A percentile compares a stretch with the other conserved stretches of the same genome.
phyloP scores from a whole-genome alignment of 2,888 invertebrate species.

The Spodoptera exigua region DNA sequence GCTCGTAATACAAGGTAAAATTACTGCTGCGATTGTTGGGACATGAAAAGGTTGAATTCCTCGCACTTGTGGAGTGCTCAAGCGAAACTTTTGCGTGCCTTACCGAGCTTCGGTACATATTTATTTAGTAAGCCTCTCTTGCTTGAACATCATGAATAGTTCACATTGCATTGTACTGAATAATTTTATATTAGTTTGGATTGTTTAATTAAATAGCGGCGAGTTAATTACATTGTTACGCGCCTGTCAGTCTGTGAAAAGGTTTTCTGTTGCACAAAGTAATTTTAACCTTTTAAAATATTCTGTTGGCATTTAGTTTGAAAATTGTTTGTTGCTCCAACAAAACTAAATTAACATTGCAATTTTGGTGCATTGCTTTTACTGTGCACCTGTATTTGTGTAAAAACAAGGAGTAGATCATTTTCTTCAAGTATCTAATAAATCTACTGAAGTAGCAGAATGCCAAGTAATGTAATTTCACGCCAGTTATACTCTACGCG shows the following conservation, averaged over 20 bases:
- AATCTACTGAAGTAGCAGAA: neutral
- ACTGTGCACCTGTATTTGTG: no score
- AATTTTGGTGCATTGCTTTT: no score
- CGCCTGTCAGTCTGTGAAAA: slow-evolving; percentile 47
- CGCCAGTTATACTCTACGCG: slow-evolving; percentile 27
- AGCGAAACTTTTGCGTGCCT: slow-evolving; percentile 66
- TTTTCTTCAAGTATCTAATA: neutral
- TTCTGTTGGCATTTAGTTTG: slow-evolving; percentile 14
- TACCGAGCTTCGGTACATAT: slow-evolving; percentile 62
- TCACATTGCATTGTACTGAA: slow-evolving; percentile 63
- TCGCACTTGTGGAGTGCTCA: slow-evolving; percentile 58
- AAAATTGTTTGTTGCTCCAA: slow-evolving; percentile 12
- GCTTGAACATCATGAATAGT: slow-evolving; percentile 67
- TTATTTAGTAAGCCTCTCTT: slow-evolving; percentile 64
- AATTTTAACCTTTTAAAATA: slow-evolving; percentile 27
- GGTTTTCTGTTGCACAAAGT: slow-evolving; percentile 39
- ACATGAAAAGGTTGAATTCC: slow-evolving; percentile 61
- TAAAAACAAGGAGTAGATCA: neutral
- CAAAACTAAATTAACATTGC: no score
- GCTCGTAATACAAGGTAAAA: slow-evolving; percentile 42
- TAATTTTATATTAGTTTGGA: slow-evolving; percentile 66
- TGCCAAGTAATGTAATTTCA: slow-evolving; percentile 13
- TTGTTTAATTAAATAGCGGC: slow-evolving; percentile 64
- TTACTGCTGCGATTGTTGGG: slow-evolving; percentile 46
- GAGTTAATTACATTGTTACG: slow-evolving; percentile 66